A percentile compares a stretch with the other conserved stretches of the same genome.
Evolutionary conservation across 2,113 vertebrate species (phyloP).

Genomic region (Myotis brandtii): DNA sequence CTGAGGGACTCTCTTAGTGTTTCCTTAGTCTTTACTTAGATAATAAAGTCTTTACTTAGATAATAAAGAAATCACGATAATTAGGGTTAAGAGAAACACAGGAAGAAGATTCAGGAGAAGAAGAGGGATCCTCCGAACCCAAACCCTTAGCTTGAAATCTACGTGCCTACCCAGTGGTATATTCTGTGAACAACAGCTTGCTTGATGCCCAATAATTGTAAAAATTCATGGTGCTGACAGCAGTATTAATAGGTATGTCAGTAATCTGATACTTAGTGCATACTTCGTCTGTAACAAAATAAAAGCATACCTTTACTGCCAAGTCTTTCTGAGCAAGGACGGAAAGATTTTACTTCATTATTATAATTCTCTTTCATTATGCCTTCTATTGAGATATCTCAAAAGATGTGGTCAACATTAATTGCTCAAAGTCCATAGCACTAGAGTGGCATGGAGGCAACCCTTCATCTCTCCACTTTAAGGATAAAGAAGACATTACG

Average conservation of each 20-base stretch:
- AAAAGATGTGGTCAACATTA: background rate
- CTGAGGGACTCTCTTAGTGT: background rate
- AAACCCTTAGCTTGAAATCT: background rate
- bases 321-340: constrained; percentile 7
- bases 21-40: background rate
- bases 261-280: constrained; percentile 51
- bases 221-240: background rate
- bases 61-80: constrained; percentile 22
- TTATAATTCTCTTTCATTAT: constrained; percentile 17
- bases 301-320: constrained; percentile 17
- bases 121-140: background rate
- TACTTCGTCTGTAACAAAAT: constrained; percentile 38
- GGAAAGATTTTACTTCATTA: constrained; percentile 17
- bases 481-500: background rate
- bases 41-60: constrained; percentile 10
- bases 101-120: background rate
- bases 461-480: background rate
- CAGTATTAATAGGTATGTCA: constrained; percentile 56
- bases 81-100: background rate
- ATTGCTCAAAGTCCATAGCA: background rate
- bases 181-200: background rate
- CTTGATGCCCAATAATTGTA: background rate
- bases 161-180: background rate
- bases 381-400: background rate
- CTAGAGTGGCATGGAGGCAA: background rate